Conservation (phyloP, 2,888 invertebrate genomes). For the Seira sanloemensis region DNA sequence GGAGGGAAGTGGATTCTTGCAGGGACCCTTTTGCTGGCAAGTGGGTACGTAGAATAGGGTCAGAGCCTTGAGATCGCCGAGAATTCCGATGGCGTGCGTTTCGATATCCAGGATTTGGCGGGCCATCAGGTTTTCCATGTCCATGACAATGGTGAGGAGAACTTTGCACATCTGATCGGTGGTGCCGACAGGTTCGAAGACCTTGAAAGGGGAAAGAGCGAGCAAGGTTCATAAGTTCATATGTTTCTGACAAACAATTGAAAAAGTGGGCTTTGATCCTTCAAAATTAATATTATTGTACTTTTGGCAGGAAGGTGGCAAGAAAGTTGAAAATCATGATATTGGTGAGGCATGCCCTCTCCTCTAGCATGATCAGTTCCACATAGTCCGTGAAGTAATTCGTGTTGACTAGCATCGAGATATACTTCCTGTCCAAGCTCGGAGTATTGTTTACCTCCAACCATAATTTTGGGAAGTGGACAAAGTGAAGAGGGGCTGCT, state of each 20-base stretch:
- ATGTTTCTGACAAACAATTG: too few relatives aligned
- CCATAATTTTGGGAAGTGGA: slow-evolving; percentile 94
- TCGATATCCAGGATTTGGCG: slow-evolving; percentile 68
- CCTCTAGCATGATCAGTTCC: slow-evolving; percentile 91
- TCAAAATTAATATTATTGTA: too few relatives aligned
- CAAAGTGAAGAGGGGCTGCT: slow-evolving; percentile 90
- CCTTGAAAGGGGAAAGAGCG: too few relatives aligned
- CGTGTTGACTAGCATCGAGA: slow-evolving; percentile 87
- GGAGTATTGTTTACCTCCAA: slow-evolving; percentile 88
- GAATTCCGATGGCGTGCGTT: slow-evolving; percentile 61
- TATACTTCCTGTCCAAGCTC: slow-evolving; percentile 82
- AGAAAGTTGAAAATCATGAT: slow-evolving; percentile 91
- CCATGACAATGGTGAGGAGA: slow-evolving; percentile 55
- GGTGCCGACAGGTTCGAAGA: slow-evolving; percentile 68
- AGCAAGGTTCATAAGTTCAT: too few relatives aligned
- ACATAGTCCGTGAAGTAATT: slow-evolving; percentile 92
- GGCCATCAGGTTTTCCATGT: slow-evolving; percentile 62
- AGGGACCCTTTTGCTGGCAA: slow-evolving; percentile 69
- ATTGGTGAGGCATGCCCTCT: slow-evolving; percentile 89
- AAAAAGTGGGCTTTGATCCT: too few relatives aligned
- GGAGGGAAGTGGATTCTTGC: slow-evolving; percentile 65
- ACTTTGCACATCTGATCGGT: slow-evolving; percentile 68
- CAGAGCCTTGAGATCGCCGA: slow-evolving; percentile 79
- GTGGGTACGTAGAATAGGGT: slow-evolving; percentile 78
- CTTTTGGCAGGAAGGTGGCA: slow-evolving; percentile 92